phyloP scores from a whole-genome alignment of 2,888 invertebrate genomes.

The Eugnorisma glareosa region DNA sequence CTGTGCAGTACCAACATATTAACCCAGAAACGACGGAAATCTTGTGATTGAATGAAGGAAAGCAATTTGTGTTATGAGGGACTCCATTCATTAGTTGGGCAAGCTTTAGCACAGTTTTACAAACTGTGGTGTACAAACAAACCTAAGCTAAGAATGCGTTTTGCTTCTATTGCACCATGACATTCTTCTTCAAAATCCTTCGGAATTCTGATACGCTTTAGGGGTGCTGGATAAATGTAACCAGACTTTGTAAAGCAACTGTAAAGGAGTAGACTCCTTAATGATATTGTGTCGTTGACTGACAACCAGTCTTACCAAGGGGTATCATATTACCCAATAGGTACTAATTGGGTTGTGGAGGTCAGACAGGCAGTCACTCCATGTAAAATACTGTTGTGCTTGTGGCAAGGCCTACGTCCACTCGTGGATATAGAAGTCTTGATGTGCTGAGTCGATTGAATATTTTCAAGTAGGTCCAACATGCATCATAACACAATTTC shows the following conservation, averaged over 20 bases:
- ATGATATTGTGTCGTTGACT: too few relatives aligned
- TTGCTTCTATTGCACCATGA: neutral
- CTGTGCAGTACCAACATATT: conserved; percentile 6
- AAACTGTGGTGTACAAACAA: neutral
- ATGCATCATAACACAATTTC: neutral
- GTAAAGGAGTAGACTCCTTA: too few relatives aligned
- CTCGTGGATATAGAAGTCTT: neutral
- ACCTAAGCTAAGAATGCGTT: neutral
- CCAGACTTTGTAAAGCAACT: neutral
- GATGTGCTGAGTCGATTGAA: neutral
- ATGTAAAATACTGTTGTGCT: neutral
- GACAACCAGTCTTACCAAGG: too few relatives aligned
- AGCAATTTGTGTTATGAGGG: neutral
- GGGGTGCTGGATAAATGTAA: neutral
- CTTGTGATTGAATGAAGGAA: conserved; percentile 7
- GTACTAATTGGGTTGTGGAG: too few relatives aligned
- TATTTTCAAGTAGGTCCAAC: neutral
- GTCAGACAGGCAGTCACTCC: too few relatives aligned
- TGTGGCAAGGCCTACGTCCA: neutral
- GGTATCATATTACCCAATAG: too few relatives aligned
- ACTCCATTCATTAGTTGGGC: neutral
- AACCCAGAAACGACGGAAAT: conserved; percentile 5
- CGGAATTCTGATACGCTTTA: neutral
- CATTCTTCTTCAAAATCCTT: neutral
- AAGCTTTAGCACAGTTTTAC: neutral